Evolutionary conservation across 2,113 vertebrate species (phyloP).

Genomic region (Sebastes fasciatus): DNA sequence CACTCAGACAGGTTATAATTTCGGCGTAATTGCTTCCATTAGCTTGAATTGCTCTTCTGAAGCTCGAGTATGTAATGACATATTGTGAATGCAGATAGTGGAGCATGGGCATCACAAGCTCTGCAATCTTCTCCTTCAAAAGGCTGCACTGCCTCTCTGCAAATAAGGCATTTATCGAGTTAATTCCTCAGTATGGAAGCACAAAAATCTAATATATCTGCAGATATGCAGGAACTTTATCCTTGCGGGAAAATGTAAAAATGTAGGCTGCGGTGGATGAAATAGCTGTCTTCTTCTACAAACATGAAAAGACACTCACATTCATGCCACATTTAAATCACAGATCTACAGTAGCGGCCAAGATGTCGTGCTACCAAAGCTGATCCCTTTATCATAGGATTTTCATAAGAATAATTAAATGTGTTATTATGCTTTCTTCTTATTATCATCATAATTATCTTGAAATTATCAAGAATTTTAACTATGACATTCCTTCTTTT

Average conservation of each 20-base stretch:
- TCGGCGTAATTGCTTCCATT: constrained; percentile 77
- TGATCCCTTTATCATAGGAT: neutral
- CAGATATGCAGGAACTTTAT: constrained; percentile 1
- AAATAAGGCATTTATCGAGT: constrained; percentile 46
- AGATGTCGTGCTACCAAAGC: neutral
- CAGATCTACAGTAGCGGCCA: neutral
- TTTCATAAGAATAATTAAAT: neutral
- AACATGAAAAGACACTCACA: neutral
- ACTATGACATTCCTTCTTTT: neutral
- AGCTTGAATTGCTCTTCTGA: constrained; percentile 69
- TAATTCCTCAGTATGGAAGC: constrained; percentile 39
- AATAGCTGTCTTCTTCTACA: neutral
- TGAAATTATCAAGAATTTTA: neutral
- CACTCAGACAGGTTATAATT: constrained; percentile 77
- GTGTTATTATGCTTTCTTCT: neutral
- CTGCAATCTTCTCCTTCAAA: constrained; percentile 47
- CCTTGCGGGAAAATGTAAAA: neutral
- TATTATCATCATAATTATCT: neutral
- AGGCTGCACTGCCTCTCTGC: constrained; percentile 9
- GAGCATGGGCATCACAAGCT: constrained; percentile 32
- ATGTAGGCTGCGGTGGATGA: neutral
- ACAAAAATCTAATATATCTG: constrained; percentile 20
- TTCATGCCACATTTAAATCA: neutral
- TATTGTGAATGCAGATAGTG: constrained; percentile 53
- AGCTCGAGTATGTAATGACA: constrained; percentile 70